Conservation (phyloP, 2,797 vertebrate genomes). For the Arnoldichthys spilopterus region DNA sequence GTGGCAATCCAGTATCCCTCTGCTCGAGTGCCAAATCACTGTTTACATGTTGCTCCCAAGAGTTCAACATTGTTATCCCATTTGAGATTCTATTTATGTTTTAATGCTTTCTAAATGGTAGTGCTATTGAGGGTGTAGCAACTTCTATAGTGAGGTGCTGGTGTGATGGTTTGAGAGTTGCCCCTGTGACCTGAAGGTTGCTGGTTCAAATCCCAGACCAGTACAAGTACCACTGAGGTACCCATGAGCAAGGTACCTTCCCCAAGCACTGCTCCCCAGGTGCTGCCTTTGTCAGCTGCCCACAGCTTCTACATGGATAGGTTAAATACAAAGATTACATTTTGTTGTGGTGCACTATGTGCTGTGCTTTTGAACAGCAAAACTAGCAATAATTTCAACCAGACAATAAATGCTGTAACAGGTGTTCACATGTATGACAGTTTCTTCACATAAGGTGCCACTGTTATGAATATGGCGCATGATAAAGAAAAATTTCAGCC, state of each 20-base stretch:
- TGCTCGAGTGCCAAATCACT: conserved; percentile 49
- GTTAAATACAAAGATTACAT: no score
- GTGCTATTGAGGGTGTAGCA: conserved; percentile 23
- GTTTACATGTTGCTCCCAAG: conserved; percentile 42
- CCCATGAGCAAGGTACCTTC: no score
- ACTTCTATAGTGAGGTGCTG: background rate
- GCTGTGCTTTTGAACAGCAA: background rate
- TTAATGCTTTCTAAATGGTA: background rate
- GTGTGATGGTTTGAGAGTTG: no score
- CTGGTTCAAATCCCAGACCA: no score
- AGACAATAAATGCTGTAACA: background rate
- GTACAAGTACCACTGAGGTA: no score
- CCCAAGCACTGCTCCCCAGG: no score
- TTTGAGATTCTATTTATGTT: conserved; percentile 2
- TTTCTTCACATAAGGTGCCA: background rate
- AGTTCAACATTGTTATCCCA: conserved; percentile 33
- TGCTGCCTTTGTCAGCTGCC: no score
- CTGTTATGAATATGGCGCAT: background rate
- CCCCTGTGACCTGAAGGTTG: no score
- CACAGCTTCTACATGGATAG: no score
- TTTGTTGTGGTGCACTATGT: no score
- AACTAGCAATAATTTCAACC: background rate
- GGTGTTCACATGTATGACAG: no score
- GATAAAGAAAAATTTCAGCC: background rate
- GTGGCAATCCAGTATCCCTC: conserved; percentile 35